Percentiles rank a stretch among this genome's conserved stretches.
phyloP scores from a whole-genome alignment of 2,888 invertebrate genomes.

The Acheta domesticus region DNA sequence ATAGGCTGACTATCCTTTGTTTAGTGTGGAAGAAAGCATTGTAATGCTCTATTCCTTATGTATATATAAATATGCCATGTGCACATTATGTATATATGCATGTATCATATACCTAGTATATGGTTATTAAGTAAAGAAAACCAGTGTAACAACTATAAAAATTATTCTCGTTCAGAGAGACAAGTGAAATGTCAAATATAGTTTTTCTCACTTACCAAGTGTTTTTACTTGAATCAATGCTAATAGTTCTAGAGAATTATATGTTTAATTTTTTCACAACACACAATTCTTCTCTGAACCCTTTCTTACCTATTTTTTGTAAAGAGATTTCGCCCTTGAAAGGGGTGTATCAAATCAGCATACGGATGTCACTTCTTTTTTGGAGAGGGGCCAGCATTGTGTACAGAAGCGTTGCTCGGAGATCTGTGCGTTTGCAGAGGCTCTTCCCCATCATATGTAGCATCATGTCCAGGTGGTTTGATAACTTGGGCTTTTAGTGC shows the following conservation, averaged over 20 bases:
- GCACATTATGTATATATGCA: conserved; percentile 18
- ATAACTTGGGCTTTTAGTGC: conserved; percentile 21
- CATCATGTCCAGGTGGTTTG: neutral
- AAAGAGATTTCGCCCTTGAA: neutral
- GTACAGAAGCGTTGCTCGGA: conserved; percentile 11
- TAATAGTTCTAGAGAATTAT: neutral
- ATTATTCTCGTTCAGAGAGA: neutral
- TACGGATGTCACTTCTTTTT: neutral
- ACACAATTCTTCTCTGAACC: neutral
- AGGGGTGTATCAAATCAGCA: neutral
- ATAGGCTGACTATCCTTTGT: neutral
- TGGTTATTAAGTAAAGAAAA: neutral
- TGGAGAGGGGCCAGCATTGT: neutral
- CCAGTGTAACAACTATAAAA: conserved; percentile 23
- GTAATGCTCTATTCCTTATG: neutral
- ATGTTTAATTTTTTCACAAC: neutral
- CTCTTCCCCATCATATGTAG: conserved; percentile 20
- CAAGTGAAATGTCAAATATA: conserved; percentile 6
- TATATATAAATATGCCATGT: conserved; percentile 18
- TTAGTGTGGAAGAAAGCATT: neutral
- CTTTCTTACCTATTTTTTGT: neutral
- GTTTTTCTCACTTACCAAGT: conserved; percentile 18
- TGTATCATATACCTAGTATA: neutral
- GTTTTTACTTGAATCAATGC: neutral
- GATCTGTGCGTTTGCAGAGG: neutral